Evolutionary conservation across 2,888 invertebrate species (phyloP), one percentile per base, ranked within the genome.

Genomic region (Zelleria hepariella): DNA sequence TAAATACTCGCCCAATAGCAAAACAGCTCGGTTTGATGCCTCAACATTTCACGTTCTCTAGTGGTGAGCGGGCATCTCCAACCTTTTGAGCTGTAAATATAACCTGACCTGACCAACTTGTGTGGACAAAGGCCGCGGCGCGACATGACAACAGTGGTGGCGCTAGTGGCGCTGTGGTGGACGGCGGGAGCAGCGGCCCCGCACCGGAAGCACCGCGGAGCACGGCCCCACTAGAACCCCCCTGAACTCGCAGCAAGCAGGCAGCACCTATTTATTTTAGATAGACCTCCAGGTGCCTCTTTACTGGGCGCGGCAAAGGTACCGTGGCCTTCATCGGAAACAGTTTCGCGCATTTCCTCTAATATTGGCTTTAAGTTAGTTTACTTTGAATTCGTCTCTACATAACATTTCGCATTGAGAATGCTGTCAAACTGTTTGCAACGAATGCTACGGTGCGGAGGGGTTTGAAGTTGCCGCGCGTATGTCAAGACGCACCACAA

Each of bases 131-230:
- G 26, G 48, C 24, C 26, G 49, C 23, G 59, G 66, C 77, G 79
- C 81, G 72, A 79, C 73, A 75, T 75, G 53, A 53, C 53, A n/a
- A 49, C 49, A 77, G 70, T 71, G 77, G 70, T 77, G 78, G 71
- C 73, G 72, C 70, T 72, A 75, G 72, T 75, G 80, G 78, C 79
- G 82, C 72, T 74, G 81, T 77, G 81, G 78, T 68, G 76, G 68
- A 65, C 72, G 76, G 58, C 70, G 75, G 77, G 65, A 76, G 77
- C 75, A 82, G 66, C 69, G 63, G 71, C 63, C 62, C 66, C 80
- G 73, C 89, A 88, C 79, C 87, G 89, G 85, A 88, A 89, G 83
- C 89, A 89, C 75, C 89, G 89, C 82, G 89, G 89, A 83, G 88
- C 86, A 79, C 86, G 89, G 86, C 86, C 59, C 56, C 57, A 78